Conservation (phyloP, 2,113 vertebrate genomes). For the Zosterops hypoxanthus region DNA sequence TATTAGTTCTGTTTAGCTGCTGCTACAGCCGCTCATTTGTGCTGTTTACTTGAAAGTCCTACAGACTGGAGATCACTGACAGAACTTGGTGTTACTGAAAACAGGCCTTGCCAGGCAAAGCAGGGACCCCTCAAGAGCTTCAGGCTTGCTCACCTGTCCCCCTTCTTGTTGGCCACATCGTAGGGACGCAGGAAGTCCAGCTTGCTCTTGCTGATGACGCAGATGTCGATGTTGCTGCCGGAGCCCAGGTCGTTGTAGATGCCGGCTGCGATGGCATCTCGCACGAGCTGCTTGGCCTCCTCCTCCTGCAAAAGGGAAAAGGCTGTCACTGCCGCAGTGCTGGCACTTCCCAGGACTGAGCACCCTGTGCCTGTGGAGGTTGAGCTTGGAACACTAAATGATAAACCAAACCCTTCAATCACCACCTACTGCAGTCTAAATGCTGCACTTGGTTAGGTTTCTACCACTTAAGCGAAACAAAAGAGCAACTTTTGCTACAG, state of each 20-base stretch:
- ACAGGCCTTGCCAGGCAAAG: neutral
- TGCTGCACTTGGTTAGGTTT: fast-evolving
- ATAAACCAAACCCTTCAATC: fast-evolving
- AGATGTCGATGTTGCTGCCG: conserved; percentile 94
- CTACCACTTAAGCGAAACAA: neutral
- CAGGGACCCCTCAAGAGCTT: fast-evolving
- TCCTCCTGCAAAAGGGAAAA: conserved; percentile 80
- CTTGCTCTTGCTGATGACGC: conserved; percentile 91
- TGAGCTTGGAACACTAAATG: neutral
- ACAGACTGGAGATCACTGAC: fast-evolving
- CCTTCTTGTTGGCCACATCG: conserved; percentile 91
- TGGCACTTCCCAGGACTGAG: neutral
- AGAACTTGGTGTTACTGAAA: neutral
- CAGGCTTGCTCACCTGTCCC: conserved; percentile 80
- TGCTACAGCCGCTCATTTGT: fast-evolving
- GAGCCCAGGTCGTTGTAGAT: conserved; percentile 97
- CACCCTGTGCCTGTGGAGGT: neutral
- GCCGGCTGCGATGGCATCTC: conserved; percentile 92
- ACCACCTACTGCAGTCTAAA: fast-evolving
- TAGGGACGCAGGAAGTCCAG: conserved; percentile 92
- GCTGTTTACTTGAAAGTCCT: fast-evolving
- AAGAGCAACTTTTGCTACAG: neutral
- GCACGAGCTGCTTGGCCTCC: conserved; percentile 89
- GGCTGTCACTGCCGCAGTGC: neutral
- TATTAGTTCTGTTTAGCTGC: neutral